Conservation (phyloP, 2,113 vertebrate species). For the Phrynosoma blainvillii region DNA sequence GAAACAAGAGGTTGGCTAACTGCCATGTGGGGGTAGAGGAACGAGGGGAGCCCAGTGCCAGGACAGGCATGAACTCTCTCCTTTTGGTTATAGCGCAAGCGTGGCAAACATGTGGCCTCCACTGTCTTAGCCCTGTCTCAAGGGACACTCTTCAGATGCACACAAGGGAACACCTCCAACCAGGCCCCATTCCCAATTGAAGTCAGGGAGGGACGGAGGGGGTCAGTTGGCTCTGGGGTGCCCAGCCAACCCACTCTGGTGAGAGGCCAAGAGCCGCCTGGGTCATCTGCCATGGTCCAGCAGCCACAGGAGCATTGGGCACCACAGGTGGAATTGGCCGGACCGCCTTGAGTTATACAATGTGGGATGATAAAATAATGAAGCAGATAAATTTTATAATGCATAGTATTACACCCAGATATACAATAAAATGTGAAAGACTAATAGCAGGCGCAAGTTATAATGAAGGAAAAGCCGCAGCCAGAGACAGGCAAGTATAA, state of each 20-base stretch:
- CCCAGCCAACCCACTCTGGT: too few relatives aligned
- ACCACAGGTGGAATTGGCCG: constrained; percentile 7
- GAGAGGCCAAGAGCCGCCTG: accelerated
- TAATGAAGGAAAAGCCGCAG: constrained; percentile 84
- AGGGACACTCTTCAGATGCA: neutral
- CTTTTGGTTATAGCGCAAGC: too few relatives aligned
- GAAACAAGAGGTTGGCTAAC: too few relatives aligned
- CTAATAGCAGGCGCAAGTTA: constrained; percentile 78
- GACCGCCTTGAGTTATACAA: constrained; percentile 49
- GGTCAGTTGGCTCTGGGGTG: too few relatives aligned
- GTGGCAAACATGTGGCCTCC: neutral
- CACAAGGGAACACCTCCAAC: too few relatives aligned
- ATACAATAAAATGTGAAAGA: constrained; percentile 80
- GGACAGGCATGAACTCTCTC: neutral
- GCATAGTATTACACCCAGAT: constrained; percentile 75
- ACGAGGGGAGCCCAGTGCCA: neutral
- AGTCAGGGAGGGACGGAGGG: neutral
- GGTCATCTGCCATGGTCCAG: neutral
- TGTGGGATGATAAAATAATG: constrained; percentile 76
- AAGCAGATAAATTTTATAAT: constrained; percentile 81
- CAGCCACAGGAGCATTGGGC: neutral
- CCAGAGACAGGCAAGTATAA: constrained; percentile 77
- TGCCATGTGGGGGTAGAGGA: neutral
- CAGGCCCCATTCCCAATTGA: neutral
- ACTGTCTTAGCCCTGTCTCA: too few relatives aligned